Percentiles rank a stretch among this genome's conserved stretches.
Conservation (phyloP, 2,113 vertebrate species). For the Scopus umbretta region DNA sequence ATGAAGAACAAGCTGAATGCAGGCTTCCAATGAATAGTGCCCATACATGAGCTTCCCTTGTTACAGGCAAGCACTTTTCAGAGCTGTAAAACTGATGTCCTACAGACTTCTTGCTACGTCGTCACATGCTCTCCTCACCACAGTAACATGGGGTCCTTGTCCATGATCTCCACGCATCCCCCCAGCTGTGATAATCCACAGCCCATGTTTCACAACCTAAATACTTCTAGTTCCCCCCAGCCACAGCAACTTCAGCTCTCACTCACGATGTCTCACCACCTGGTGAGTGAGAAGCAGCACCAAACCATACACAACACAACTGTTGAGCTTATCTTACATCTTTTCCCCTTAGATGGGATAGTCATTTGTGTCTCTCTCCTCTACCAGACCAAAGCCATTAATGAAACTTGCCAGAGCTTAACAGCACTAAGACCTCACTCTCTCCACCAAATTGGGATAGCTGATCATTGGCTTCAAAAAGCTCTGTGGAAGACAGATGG, state of each 20-base stretch:
- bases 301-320: background rate
- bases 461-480: background rate
- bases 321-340: background rate
- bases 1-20: background rate
- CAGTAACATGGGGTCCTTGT: background rate
- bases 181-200: background rate
- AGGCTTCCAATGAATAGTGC: background rate
- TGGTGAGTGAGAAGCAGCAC: background rate
- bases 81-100: background rate
- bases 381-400: background rate
- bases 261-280: background rate
- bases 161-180: background rate
- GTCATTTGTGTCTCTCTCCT: background rate
- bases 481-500: slow-evolving; percentile 24
- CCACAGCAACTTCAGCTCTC: background rate
- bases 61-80: background rate
- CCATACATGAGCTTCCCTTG: background rate
- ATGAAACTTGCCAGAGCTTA: background rate
- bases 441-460: background rate
- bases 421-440: background rate
- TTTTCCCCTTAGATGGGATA: background rate
- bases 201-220: background rate
- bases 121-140: background rate
- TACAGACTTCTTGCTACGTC: background rate
- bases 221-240: background rate